Conservation (phyloP, 2,888 invertebrate species). For the Andrena bucephala region DNA sequence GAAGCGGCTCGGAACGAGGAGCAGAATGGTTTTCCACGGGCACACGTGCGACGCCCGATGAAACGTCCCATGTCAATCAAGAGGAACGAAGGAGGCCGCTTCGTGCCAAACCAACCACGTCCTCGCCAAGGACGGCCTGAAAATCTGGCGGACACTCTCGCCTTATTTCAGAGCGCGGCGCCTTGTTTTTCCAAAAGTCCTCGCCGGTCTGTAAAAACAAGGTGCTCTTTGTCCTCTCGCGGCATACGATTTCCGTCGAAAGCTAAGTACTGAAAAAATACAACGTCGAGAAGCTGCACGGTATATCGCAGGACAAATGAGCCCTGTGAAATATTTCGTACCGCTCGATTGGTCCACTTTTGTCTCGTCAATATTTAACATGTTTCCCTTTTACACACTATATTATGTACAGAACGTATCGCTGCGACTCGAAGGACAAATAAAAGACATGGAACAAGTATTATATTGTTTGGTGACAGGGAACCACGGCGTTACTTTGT, state of each 20-base stretch:
- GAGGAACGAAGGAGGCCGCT: constrained; percentile 58
- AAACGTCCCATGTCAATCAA: constrained; percentile 79
- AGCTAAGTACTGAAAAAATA: constrained; percentile 1
- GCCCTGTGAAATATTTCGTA: background rate
- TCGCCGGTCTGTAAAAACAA: constrained; percentile 56
- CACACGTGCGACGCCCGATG: constrained; percentile 43
- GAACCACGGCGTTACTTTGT: no score
- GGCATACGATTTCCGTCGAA: constrained; percentile 6
- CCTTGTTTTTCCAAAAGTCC: constrained; percentile 56
- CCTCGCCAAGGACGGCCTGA: background rate
- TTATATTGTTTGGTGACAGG: background rate
- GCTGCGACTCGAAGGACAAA: background rate
- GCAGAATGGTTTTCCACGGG: constrained; percentile 45
- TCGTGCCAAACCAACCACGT: constrained; percentile 71
- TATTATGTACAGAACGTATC: background rate
- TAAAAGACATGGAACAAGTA: background rate
- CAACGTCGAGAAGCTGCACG: background rate
- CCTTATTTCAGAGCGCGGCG: constrained; percentile 58
- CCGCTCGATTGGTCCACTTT: no score
- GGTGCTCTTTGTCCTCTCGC: constrained; percentile 15
- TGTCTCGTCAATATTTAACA: background rate
- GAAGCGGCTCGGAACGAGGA: constrained; percentile 35
- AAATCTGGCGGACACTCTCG: constrained; percentile 53
- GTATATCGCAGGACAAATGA: background rate
- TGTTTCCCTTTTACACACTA: background rate